Evolutionary conservation across 2,888 invertebrate species (phyloP).

Genomic region (Pantelozetes paolii): DNA sequence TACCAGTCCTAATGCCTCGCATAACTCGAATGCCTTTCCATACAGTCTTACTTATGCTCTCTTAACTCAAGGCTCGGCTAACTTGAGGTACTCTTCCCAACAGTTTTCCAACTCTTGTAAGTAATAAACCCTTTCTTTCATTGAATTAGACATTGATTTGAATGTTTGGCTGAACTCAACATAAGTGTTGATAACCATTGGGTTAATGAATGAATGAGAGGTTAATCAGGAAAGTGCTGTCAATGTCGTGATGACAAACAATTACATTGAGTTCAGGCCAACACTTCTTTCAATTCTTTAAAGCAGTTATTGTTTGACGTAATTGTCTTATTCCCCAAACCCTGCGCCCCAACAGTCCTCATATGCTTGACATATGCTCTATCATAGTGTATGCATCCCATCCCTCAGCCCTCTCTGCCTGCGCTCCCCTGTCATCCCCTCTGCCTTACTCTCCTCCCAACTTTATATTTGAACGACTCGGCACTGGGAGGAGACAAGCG

Average conservation of each 20-base stretch:
- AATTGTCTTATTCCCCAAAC: slow-evolving; percentile 15
- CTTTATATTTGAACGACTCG: neutral
- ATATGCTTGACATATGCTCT: slow-evolving; percentile 5
- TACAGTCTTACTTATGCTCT: slow-evolving; percentile 40
- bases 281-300: slow-evolving; percentile 4
- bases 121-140: neutral
- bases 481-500: slow-evolving; percentile 19
- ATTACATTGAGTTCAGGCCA: slow-evolving; percentile 1
- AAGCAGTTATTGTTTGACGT: slow-evolving; percentile 11
- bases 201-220: neutral
- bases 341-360: neutral
- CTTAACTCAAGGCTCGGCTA: slow-evolving; percentile 35
- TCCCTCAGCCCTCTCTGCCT: slow-evolving; percentile 26
- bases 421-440: slow-evolving; percentile 19
- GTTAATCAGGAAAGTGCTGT: neutral
- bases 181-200: neutral
- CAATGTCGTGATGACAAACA: slow-evolving; percentile 32
- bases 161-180: neutral
- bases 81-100: slow-evolving; percentile 4
- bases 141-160: no score
- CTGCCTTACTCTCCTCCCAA: slow-evolving; percentile 21
- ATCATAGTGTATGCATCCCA: no score
- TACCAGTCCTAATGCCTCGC: neutral
- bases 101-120: slow-evolving; percentile 21
- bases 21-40: slow-evolving; percentile 29